Conservation (phyloP, 2,888 invertebrate genomes). For the Chironomus riparius region DNA sequence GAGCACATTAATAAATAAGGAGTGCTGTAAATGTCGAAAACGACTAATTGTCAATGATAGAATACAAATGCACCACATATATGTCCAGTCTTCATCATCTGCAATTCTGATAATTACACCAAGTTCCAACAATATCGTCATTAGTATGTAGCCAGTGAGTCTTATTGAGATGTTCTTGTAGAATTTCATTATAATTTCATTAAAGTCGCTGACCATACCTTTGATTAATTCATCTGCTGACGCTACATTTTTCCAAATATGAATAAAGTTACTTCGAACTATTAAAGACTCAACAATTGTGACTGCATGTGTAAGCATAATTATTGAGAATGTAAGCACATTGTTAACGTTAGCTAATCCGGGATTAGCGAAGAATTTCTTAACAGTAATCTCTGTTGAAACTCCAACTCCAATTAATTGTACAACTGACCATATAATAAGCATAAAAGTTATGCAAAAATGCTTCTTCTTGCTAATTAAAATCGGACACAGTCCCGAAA, state of each 20-base stretch:
- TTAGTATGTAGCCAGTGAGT: conserved; percentile 20
- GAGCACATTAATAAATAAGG: conserved; percentile 26
- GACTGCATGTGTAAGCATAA: conserved; percentile 27
- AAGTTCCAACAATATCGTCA: conserved; percentile 21
- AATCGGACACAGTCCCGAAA: conserved; percentile 28
- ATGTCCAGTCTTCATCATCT: conserved; percentile 13
- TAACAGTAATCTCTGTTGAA: neutral
- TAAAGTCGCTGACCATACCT: conserved; percentile 12
- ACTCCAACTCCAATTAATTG: conserved; percentile 11
- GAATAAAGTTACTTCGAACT: conserved; percentile 24
- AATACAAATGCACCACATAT: conserved; percentile 25
- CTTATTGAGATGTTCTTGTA: conserved; percentile 23
- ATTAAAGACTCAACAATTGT: conserved; percentile 27
- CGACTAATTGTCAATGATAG: conserved; percentile 25
- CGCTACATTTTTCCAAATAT: conserved; percentile 27
- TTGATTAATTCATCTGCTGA: conserved; percentile 18
- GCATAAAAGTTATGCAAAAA: neutral
- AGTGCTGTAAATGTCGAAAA: conserved; percentile 28
- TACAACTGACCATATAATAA: conserved; percentile 25
- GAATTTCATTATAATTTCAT: conserved; percentile 8
- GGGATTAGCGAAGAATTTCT: neutral
- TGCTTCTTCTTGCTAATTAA: conserved; percentile 9
- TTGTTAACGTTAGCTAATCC: conserved; percentile 24
- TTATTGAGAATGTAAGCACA: conserved; percentile 28
- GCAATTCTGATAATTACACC: conserved; percentile 13